Evolutionary conservation across 2,888 invertebrate genomes (phyloP), one percentile per base, ranked within the genome.

Genomic region (Mythimna albipuncta): DNA sequence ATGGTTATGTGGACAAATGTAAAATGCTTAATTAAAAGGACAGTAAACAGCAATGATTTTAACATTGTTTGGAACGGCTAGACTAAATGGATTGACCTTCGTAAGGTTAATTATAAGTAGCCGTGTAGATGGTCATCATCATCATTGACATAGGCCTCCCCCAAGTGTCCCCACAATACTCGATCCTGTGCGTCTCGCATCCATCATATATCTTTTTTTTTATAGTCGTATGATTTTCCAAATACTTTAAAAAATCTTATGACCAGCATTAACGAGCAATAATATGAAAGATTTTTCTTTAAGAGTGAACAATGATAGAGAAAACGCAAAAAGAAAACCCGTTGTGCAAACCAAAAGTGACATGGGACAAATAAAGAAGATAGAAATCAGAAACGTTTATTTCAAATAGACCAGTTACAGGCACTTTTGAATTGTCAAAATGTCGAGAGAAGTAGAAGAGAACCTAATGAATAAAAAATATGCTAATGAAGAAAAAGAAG

Each of bases 1-100:
- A 65, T 68, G n/a, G 57, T 73, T 58, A 41, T 64, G 64, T 67
- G 35, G 32, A 21, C 64, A 44, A 21, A 32, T 41, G 61, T 55
- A 2, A 61, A 77, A 64, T 64, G 13, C 35, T 54, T 19, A 6
- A 61, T 68, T 64, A 65, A 61, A 71, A 58, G 41, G 16, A 41
- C 64, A 57, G 21, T 64, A 62, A 62, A 69, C 10, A 44, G n/a
- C 41, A 62, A 64, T 6, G 13, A 26, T 11, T 9, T 41, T 61
- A n/a, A 58, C 6, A 47, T n/a, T 26, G 47, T 57, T 6, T 52
- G n/a, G n/a, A 7, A n/a, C n/a, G 50, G 50, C 9, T 52, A 52
- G 7, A 2, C 19, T 50, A 44, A 44, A 13, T 44, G 13, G 13
- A 44, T 44, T 44, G 13, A 44, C 13, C 44, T 44, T 44, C 13